Base-by-base conservation (phyloP, 2,113 vertebrate species). In the Mesembrinibis cayennensis region DNA sequence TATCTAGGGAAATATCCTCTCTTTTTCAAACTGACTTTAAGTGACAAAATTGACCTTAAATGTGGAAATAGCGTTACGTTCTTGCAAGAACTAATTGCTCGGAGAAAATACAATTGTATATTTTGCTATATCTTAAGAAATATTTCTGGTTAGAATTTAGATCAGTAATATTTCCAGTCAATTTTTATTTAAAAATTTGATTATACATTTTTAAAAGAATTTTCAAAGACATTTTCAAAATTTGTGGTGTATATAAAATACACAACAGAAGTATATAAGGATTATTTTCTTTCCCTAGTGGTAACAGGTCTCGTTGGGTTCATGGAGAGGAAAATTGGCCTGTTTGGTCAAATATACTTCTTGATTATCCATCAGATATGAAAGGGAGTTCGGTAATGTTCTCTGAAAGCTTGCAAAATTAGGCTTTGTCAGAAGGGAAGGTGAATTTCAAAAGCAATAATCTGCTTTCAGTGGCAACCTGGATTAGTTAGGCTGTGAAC, bases 331-430 rank as follows among this genome's bases (percentile, higher is more conserved):
- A 92, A 58, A 84, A 92, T 47, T 59, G 38, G 29, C 71, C 72
- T 82, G 26, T 91, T 95, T 91, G 77, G 61, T 84, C 67, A 92
- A 92, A 81, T 71, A 78, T 8, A n/a, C 10, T 49, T 83, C 82
- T 89, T 87, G 63, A 77, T 84, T 91, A 95, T 74, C 81, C 23
- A 47, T 85, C 59, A 77, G 40, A 14, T 88, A 58, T 45, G 44
- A 82, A 87, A 94, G 17, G 21, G 56, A 72, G 17, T 76, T 79
- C 58, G 62, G 58, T 88, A 77, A 56, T 86, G 11, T 69, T 69
- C 66, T 93, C 49, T 63, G 42, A 92, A 93, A 92, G 45, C 71
- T 82, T 92, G 70, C 7, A 73, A 77, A 94, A 95, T 73, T 56
- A 91, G 77, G 23, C 65, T 79, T 70, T 87, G 52, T 89, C 32